phyloP scores from a whole-genome alignment of 1,140 invertebrate species.

The Drosophila bipectinata region DNA sequence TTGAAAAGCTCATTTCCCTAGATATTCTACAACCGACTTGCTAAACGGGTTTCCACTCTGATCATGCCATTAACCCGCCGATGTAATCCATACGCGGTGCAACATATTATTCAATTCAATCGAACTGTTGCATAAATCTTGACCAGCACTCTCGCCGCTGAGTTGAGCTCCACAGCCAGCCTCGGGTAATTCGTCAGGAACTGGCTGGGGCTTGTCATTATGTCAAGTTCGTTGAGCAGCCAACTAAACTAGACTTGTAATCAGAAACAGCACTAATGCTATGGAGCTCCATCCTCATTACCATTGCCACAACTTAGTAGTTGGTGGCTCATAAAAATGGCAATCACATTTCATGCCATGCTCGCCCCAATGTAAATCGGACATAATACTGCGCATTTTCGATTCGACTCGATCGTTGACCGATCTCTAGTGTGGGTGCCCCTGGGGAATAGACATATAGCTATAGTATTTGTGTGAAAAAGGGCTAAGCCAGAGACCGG shows the following conservation, averaged over 20 bases:
- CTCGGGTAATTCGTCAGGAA: conserved; percentile 17
- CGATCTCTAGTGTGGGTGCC: conserved; percentile 16
- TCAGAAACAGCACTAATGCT: conserved; percentile 27
- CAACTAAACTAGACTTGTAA: conserved; percentile 62
- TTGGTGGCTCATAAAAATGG: conserved; percentile 61
- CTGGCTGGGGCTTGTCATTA: conserved; percentile 47
- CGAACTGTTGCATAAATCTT: conserved; percentile 45
- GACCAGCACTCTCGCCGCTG: conserved; percentile 6
- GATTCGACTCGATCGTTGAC: conserved; percentile 29
- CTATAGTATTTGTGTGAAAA: conserved; percentile 3
- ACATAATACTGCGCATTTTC: conserved; percentile 58
- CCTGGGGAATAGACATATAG: neutral
- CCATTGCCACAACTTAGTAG: conserved; percentile 18
- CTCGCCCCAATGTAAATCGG: conserved; percentile 32
- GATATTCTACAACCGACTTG: conserved; percentile 6
- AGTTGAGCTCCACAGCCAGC: conserved; percentile 2
- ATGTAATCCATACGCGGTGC: conserved; percentile 43
- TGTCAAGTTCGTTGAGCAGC: conserved; percentile 53
- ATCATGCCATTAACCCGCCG: conserved; percentile 37
- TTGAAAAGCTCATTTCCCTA: neutral
- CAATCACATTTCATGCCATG: conserved; percentile 74
- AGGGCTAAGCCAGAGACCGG: conserved; percentile 5
- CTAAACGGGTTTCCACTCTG: conserved; percentile 23
- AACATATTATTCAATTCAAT: conserved; percentile 42
- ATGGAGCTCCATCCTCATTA: conserved; percentile 7